Evolutionary conservation across 1,140 invertebrate species (phyloP), one percentile per base, ranked within the genome.

Genomic region (Plutomurus gul): DNA sequence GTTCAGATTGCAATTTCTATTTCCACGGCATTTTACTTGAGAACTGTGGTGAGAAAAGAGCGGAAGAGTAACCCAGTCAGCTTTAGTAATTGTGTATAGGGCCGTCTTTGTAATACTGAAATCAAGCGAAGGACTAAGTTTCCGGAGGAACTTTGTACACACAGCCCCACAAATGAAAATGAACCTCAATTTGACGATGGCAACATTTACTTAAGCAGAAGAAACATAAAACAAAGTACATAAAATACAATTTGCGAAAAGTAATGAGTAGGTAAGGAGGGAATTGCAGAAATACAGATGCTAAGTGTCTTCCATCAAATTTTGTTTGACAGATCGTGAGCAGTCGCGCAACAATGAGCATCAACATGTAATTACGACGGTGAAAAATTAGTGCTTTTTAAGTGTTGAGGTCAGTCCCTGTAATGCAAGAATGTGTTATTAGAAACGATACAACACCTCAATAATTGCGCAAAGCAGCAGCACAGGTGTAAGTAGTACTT

Each of bases 261-360:
- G 39, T 13, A 43, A 43, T 43, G 39, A n/a, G n/a, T n/a, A 25
- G 11, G 16, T 27, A 22, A 51, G 49, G 16, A 30, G 13, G 13
- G 16, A 36, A 65, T 65, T 65, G 56, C 56, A 65, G 49, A 65
- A 65, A 65, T 27, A 65, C 56, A 65, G 56, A 65, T 65, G 56
- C 56, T 65, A 65, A 65, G 27, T 65, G 56, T 30, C 18, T 25
- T 65, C 36, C 56, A 65, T 65, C 56, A 65, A 30, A 65, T 33
- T 65, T 65, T 33, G 22, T 65, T 65, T 65, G 56, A 65, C 56
- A 65, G 56, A 65, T 65, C 56, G 56, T 65, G 56, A 65, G 56
- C 36, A 27, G 30, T 65, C 13, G 56, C 56, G 56, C 56, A 65
- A 65, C 13, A 65, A 25, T 65, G 56, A 65, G 56, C 56, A 65